phyloP scores from a whole-genome alignment of 2,888 invertebrate genomes.

The Ecliptopera silaceata region DNA sequence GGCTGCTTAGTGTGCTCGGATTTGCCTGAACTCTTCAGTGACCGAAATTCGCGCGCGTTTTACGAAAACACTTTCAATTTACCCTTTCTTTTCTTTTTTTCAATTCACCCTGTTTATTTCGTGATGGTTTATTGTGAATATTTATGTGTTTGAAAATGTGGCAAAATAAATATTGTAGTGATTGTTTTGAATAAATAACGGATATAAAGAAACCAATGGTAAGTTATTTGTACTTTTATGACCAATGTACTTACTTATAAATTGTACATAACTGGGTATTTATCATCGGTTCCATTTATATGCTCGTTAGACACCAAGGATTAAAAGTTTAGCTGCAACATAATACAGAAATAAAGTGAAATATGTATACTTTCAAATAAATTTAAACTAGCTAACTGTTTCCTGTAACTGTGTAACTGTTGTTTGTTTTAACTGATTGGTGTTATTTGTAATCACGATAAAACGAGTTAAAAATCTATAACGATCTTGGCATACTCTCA shows the following conservation, averaged over 20 bases:
- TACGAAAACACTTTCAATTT: slow-evolving; percentile 15
- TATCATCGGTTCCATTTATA: no score
- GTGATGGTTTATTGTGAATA: background rate
- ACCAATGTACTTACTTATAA: background rate
- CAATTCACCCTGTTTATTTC: background rate
- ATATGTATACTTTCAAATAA: no score
- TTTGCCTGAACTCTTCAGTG: slow-evolving; percentile 40
- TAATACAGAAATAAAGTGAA: no score
- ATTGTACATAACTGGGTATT: no score
- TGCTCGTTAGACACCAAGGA: no score
- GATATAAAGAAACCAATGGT: slow-evolving; percentile 11
- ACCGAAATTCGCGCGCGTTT: slow-evolving; percentile 35
- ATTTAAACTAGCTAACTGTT: no score
- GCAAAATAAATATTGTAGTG: background rate
- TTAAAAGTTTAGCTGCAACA: no score
- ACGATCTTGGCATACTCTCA: no score
- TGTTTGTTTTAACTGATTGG: no score
- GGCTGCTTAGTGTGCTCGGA: slow-evolving; percentile 51
- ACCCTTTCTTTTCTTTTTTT: background rate
- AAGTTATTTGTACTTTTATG: background rate
- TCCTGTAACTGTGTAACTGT: no score
- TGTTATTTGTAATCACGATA: no score
- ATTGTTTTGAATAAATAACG: background rate
- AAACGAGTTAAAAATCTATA: no score
- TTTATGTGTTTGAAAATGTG: slow-evolving; percentile 1